Conservation (phyloP, 2,797 vertebrate genomes). For the Apodemus agrarius region DNA sequence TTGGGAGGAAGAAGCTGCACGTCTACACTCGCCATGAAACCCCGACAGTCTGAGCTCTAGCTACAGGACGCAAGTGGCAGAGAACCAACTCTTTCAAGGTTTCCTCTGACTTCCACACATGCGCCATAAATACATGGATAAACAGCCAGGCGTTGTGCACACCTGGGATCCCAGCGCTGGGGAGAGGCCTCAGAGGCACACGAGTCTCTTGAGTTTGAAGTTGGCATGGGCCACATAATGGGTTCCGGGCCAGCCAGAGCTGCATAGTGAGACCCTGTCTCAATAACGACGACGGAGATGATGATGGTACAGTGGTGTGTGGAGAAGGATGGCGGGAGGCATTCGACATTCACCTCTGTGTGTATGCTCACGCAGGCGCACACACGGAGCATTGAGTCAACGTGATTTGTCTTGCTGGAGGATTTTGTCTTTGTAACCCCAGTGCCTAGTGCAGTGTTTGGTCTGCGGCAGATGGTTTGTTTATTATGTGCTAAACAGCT, state of each 20-base stretch:
- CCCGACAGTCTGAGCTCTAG: not conserved
- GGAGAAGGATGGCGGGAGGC: not conserved
- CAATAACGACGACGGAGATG: no score
- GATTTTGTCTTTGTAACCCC: not conserved
- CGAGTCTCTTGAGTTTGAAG: not conserved
- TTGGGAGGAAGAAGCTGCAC: not conserved
- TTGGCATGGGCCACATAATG: not conserved
- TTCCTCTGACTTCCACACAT: not conserved
- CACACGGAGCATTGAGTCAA: not conserved
- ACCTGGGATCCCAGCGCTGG: not conserved
- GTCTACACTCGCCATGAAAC: not conserved
- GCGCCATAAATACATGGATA: not conserved
- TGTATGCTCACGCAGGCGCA: not conserved
- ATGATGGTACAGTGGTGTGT: not conserved
- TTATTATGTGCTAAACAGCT: slow-evolving; percentile 13
- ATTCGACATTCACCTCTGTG: not conserved
- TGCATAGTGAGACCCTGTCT: not conserved
- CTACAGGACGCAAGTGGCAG: not conserved
- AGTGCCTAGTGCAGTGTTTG: not conserved
- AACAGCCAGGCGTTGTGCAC: no score
- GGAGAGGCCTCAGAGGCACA: not conserved
- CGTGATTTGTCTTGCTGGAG: not conserved
- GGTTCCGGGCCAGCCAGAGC: not conserved
- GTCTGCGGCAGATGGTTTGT: not conserved
- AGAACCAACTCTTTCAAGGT: not conserved